These are phyloP conservation scores for Aporophyla nigra DNA, from an alignment of 2,888 invertebrate species.

Conservation along the genomic window DNA sequence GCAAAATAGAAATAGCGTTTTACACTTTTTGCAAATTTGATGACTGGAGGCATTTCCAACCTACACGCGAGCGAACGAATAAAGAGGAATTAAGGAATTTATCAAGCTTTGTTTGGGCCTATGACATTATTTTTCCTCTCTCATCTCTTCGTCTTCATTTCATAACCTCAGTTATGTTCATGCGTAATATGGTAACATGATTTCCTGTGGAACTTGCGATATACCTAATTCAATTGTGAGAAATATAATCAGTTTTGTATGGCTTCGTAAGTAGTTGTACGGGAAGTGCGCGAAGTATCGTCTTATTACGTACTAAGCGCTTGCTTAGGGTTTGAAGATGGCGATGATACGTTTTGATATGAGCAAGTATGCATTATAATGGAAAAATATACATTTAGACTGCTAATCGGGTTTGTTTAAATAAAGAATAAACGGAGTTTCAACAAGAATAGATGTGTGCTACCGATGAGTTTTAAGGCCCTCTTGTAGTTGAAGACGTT, in stretches of 20 bases:
- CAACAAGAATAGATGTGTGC: too few relatives aligned
- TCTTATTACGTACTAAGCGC: constrained; percentile 47
- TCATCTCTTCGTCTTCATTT: background rate
- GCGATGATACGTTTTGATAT: background rate
- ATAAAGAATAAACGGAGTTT: too few relatives aligned
- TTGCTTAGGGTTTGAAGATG: constrained; percentile 25
- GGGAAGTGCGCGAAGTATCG: constrained; percentile 50
- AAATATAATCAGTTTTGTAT: constrained; percentile 53
- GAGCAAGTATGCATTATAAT: background rate
- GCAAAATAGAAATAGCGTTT: too few relatives aligned
- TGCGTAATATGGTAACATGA: constrained; percentile 38
- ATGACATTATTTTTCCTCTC: background rate
- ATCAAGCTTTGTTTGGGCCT: background rate
- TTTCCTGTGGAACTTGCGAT: constrained; percentile 47
- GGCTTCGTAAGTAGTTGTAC: constrained; percentile 57
- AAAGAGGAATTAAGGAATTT: too few relatives aligned
- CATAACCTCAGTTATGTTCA: background rate
- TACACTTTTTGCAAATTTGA: too few relatives aligned
- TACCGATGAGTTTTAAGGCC: too few relatives aligned
- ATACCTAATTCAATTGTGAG: constrained; percentile 61
- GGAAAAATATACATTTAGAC: background rate
- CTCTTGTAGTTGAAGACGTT: too few relatives aligned
- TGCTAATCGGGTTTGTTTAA: too few relatives aligned
- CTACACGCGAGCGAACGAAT: too few relatives aligned
- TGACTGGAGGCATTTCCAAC: too few relatives aligned